A percentile compares a stretch with the other conserved stretches of the same genome.
Conservation (phyloP, 2,888 invertebrate genomes). For the Branchipolynoe longqiensis region DNA sequence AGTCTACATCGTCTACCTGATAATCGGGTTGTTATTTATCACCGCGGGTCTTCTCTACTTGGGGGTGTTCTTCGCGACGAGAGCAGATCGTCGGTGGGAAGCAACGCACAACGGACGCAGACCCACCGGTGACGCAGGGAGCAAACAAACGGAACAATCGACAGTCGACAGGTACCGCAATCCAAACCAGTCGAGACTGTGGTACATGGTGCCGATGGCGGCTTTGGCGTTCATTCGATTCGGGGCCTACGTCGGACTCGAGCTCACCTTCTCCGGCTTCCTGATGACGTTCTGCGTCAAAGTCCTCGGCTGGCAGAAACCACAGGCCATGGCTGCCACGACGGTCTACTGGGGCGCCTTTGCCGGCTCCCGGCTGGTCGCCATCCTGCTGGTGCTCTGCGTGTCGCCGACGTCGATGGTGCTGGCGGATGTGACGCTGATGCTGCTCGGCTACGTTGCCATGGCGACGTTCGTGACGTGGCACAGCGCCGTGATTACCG, state of each 20-base stretch:
- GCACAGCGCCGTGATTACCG: background rate
- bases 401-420: conserved; percentile 29
- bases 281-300: conserved; percentile 45
- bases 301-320: conserved; percentile 20
- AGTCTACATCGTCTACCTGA: background rate
- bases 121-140: too few relatives aligned
- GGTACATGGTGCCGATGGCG: conserved; percentile 39
- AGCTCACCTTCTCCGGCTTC: conserved; percentile 25
- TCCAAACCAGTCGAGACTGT: background rate
- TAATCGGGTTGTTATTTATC: background rate
- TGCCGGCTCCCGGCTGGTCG: conserved; percentile 7
- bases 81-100: background rate
- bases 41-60: background rate
- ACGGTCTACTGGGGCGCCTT: conserved; percentile 29
- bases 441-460: background rate
- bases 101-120: too few relatives aligned
- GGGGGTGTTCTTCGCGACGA: background rate
- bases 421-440: background rate
- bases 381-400: background rate
- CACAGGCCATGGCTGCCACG: conserved; percentile 6
- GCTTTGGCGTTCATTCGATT: conserved; percentile 8
- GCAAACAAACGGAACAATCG: background rate
- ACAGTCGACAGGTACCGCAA: background rate
- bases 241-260: conserved; percentile 29
- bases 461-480: background rate